A percentile compares a stretch with the other conserved stretches of the same genome.
Conservation (phyloP, 1,140 invertebrate genomes). For the Zaprionus gabonicus region DNA sequence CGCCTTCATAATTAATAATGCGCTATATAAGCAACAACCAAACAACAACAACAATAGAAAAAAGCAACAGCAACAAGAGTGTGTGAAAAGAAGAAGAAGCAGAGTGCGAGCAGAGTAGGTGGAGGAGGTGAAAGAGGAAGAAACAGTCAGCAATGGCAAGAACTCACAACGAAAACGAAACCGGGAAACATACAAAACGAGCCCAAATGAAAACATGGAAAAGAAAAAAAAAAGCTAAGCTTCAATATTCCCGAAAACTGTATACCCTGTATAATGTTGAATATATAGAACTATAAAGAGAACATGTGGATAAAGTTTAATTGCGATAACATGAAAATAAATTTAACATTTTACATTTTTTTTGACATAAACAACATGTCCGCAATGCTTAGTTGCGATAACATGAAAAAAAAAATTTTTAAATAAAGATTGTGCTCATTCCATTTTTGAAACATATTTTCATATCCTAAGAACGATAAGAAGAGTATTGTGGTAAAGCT, state of each 20-base stretch:
- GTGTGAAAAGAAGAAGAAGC: slow-evolving; percentile 4
- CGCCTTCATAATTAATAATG: slow-evolving; percentile 79
- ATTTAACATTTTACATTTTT: too few species aligned
- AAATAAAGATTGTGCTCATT: too few species aligned
- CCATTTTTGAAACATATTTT: too few species aligned
- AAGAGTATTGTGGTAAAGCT: too few species aligned
- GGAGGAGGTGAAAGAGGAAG: background rate
- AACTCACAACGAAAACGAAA: slow-evolving; percentile 2
- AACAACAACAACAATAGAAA: slow-evolving; percentile 26
- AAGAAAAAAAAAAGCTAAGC: background rate
- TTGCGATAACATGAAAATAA: too few species aligned
- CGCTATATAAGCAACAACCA: slow-evolving; percentile 56
- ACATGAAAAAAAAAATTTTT: background rate
- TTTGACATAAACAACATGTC: too few species aligned
- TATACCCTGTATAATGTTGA: background rate
- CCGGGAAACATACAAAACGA: slow-evolving; percentile 6
- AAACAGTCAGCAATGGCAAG: slow-evolving; percentile 1
- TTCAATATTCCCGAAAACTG: background rate
- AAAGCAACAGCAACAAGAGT: slow-evolving; percentile 1
- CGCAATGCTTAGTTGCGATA: background rate
- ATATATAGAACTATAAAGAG: too few species aligned
- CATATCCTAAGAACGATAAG: too few species aligned
- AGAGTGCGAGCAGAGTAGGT: background rate
- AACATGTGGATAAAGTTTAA: too few species aligned
- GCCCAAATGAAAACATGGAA: background rate